A percentile compares a stretch with the other conserved stretches of the same genome.
phyloP scores from a whole-genome alignment of 1,140 invertebrate species.

The Andrena cerasifolii region DNA sequence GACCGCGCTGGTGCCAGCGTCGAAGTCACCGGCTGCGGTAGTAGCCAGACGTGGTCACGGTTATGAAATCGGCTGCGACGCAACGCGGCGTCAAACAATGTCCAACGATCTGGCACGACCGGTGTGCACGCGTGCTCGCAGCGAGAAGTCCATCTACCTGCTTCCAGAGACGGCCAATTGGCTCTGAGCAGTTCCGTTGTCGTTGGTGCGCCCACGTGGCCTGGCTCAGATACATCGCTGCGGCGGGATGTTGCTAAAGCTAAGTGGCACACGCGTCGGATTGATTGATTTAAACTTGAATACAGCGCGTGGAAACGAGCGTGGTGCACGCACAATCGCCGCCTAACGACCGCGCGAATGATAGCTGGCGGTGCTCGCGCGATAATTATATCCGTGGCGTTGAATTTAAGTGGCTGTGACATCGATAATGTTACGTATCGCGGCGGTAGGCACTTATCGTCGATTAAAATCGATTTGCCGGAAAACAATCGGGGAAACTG shows the following conservation, averaged over 20 bases:
- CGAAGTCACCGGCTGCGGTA: background rate
- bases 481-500: background rate
- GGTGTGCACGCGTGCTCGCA: conserved; percentile 23
- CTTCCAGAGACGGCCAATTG: conserved; percentile 28
- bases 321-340: conserved; percentile 30
- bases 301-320: conserved; percentile 15
- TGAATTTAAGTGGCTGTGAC: conserved; percentile 3
- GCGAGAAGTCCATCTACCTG: conserved; percentile 28
- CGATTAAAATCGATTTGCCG: background rate
- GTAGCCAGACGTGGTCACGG: background rate
- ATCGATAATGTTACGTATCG: background rate
- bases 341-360: conserved; percentile 33
- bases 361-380: conserved; percentile 26
- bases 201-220: conserved; percentile 33
- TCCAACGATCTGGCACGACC: conserved; percentile 6
- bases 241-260: conserved; percentile 35
- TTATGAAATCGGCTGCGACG: background rate
- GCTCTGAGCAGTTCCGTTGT: conserved; percentile 15
- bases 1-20: background rate
- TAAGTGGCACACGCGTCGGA: conserved; percentile 10
- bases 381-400: conserved; percentile 12
- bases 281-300: conserved; percentile 37
- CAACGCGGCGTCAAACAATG: background rate
- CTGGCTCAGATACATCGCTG: conserved; percentile 13
- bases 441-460: background rate